Base-by-base conservation (phyloP, 2,797 vertebrate species). In the Semotilus atromaculatus region DNA sequence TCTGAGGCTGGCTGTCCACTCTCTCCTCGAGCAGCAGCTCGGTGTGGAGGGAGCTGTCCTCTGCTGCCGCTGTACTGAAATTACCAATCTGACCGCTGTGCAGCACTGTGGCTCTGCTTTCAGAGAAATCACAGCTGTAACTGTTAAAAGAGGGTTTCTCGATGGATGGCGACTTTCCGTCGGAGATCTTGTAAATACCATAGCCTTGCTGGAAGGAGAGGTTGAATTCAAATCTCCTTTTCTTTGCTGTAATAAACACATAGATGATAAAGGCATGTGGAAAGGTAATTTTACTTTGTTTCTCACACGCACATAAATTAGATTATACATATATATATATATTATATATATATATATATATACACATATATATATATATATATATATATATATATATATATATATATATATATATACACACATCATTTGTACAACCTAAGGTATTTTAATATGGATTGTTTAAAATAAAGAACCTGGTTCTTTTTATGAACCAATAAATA, bases 161-260 rank as follows among this genome's bases (percentile, higher is more conserved):
- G 0, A 88, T 90, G 6, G 93, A 86, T 0, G 91, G 92, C 40
- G 93, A 93, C 87, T 90, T 93, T 76, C 94, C 94, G 21, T 92
- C 95, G 71, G 96, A 94, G 86, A 99, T 94, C 88, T 95, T 97
- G 94, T 98, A 99, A 89, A 99, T 95, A 7, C 96, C 95, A 23
- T 94, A 97, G 40, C 97, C 96, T 90, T 96, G 96, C 86, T 97
- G 97, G 91, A 99, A 97, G 2, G 98, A 99, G 55, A 99, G 93
- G 89, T 93, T 97, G 94, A 99, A 98, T 89, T 98, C 95, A 64
- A 99, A 97, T 71, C 92, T 94, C 89, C 94, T 93, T 88, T 95
- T 97, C 85, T 96, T 96, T 31, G 85, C 98, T 99, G 90, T 71
- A 68, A 89, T 74, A 91, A 80, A 88, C 72, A 60, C n/a, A 80